Base-by-base conservation (phyloP, 2,797 vertebrate species). In the Dermochelys coriacea region DNA sequence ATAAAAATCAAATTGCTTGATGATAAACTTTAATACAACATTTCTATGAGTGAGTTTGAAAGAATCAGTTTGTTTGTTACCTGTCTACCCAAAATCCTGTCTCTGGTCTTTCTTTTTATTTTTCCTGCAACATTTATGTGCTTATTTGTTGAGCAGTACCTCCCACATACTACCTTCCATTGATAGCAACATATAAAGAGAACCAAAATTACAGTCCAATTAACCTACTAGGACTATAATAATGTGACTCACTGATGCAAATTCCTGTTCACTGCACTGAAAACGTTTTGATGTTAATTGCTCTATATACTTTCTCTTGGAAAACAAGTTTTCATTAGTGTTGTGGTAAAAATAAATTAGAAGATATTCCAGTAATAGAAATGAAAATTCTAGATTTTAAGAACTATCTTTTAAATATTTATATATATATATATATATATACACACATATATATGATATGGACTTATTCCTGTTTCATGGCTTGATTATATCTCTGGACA, bases 161-260 rank as follows among this genome's bases (percentile, higher is more conserved):
- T 83, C 14, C 54, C 84, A 12, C 16, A 19, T 68, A 37, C 50
- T 81, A 45, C 7, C 91, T 87, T 88, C 9, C 11, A 84, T 23
- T 87, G 34, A 50, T 27, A 75, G 1, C 49, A 71, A 25, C 64
- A 51, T 54, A 77, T 90, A 89, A 92, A 81, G 3, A 5, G 86
- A 96, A 27, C 34, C 1, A 89, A 95, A 95, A 93, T 94, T 92
- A 49, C 45, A 90, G 19, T 25, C 9, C 12, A 89, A 14, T 86
- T 93, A 90, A 84, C 19, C 16, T 88, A 25, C 71, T 86, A 92
- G 93, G 74, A 52, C n/a, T 91, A 51, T 78, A 93, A 82, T 59
- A 86, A 2, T 64, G 18, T 51, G 29, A 86, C 10, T 91, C 84
- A 50, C 49, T 5, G 10, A 80, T 89, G 23, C 34, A 94, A 82